Percentiles rank a stretch among this genome's conserved stretches.
Conservation (phyloP, 2,113 vertebrate species). For the Xiphias gladius region DNA sequence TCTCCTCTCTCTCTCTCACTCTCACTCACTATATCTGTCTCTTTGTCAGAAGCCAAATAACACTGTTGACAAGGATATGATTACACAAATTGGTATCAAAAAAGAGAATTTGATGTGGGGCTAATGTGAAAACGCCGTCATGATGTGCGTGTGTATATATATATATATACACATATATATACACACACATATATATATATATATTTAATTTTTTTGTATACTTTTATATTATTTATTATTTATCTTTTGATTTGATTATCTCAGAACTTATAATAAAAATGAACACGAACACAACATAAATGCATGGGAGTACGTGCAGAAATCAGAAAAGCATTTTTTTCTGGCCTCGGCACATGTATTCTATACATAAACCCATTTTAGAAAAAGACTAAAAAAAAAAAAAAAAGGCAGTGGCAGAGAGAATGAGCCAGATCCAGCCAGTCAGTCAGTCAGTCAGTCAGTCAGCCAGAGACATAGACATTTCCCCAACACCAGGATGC, state of each 20-base stretch:
- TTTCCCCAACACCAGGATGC: conserved; percentile 88
- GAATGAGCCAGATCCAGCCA: conserved; percentile 67
- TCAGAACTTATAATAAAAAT: conserved; percentile 5
- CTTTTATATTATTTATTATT: no score
- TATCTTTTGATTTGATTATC: conserved; percentile 33
- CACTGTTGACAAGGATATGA: conserved; percentile 73
- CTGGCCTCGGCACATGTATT: conserved; percentile 36
- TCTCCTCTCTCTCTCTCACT: conserved; percentile 26
- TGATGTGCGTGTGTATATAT: no score
- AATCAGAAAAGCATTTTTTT: conserved; percentile 16
- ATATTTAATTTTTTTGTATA: no score
- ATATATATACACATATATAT: no score
- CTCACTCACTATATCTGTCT: conserved; percentile 29
- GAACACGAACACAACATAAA: conserved; percentile 10
- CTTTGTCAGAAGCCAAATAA: conserved; percentile 71
- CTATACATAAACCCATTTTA: conserved; percentile 37
- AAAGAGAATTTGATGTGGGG: conserved; percentile 37
- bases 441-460: conserved; percentile 54
- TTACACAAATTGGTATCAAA: conserved; percentile 65
- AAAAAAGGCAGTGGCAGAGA: conserved; percentile 83
- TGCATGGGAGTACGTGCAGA: background rate
- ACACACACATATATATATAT: no score
- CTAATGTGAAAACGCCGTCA: conserved; percentile 47
- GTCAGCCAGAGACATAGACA: conserved; percentile 75
- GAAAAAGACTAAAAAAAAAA: conserved; percentile 60